Conservation (phyloP, 2,113 vertebrate species). For the Nycticryphes semicollaris region DNA sequence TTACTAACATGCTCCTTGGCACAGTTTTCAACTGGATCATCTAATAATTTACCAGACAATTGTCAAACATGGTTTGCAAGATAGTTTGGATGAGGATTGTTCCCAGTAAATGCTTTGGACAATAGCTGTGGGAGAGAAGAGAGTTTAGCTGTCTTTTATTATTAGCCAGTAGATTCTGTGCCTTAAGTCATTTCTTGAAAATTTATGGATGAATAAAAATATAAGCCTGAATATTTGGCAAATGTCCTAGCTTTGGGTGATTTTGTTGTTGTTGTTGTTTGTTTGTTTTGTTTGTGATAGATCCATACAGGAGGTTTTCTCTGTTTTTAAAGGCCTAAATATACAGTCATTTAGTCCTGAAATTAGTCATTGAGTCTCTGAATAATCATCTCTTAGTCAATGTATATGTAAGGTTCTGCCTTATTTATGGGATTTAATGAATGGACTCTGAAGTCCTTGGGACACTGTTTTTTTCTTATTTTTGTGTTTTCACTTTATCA, state of each 20-base stretch:
- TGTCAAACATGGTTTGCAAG: background rate
- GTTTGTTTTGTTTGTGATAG: background rate
- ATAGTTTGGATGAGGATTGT: background rate
- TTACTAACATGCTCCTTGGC: background rate
- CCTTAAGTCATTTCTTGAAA: background rate
- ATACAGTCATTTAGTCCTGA: background rate
- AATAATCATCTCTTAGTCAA: background rate
- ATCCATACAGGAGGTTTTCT: background rate
- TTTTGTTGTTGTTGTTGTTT: background rate
- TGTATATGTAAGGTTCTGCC: rapidly evolving
- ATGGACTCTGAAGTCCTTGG: background rate
- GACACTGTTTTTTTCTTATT: background rate
- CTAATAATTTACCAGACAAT: background rate
- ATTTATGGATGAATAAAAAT: background rate
- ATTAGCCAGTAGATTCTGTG: background rate
- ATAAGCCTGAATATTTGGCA: background rate
- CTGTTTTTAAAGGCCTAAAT: background rate
- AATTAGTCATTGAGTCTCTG: background rate
- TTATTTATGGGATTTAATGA: background rate
- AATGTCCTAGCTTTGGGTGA: background rate
- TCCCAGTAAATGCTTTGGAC: background rate
- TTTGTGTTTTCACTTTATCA: background rate
- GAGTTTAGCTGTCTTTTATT: background rate
- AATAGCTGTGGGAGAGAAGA: background rate
- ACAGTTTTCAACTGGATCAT: background rate